Evolutionary conservation across 2,888 invertebrate species (phyloP), one percentile per base, ranked within the genome.

Genomic region (Macropis europaea): DNA sequence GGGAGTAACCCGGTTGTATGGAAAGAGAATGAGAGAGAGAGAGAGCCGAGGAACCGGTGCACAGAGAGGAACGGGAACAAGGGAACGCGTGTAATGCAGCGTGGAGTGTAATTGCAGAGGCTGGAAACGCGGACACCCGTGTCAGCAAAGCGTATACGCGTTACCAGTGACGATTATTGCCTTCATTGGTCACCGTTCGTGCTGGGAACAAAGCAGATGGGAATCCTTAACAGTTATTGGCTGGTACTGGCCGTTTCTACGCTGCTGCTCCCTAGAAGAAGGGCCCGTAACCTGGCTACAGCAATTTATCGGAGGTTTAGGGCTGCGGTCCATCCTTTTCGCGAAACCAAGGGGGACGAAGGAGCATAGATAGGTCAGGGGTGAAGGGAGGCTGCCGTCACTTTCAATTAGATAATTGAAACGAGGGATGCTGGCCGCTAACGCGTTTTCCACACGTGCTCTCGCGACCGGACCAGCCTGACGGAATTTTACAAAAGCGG

Each of bases 321-420:
- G 62, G 71, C 24, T 59, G 48, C 7, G 57, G 30, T 38, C 47
- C 48, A 34, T 71, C 48, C 70, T 61, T 61, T 54, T 34, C 32
- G 34, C 34, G 59, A 40, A 61, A 63, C 15, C 42, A 40, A 36
- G 53, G 56, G 62, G 50, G 28, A 15, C 22, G n/a, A 15, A n/a
- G 38, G 7, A 26, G 11, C 48, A 30, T 28, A n/a, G 68, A 50
- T 68, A 60, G 69, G 42, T 60, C 61, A 42, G 45, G 45, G 17
- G 22, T 32, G 11, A 47, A 34, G 47, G 57, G 56, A 40, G 62
- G 57, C 64, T 57, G 45, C 70, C 82, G 81, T 83, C 81, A 76
- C 82, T 85, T 86, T 85, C 87, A 85, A 87, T 87, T 86, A 87
- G 82, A 79, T 86, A 86, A 87, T 87, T 87, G 86, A 84, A 86